A percentile compares a stretch with the other conserved stretches of the same genome.
phyloP scores from a whole-genome alignment of 2,113 vertebrate species.

The Protobothrops flavoviridis region DNA sequence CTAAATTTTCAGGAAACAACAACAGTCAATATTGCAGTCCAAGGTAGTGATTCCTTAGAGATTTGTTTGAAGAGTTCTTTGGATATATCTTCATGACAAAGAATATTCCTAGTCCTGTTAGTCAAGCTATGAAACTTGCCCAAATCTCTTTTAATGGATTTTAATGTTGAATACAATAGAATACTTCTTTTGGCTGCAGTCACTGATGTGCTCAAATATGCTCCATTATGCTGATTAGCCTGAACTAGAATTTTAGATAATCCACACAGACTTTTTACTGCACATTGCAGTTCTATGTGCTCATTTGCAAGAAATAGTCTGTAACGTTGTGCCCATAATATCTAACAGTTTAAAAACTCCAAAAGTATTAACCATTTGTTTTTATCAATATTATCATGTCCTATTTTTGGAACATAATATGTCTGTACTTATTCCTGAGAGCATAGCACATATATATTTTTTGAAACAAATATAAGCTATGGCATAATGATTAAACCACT shows the following conservation, averaged over 20 bases:
- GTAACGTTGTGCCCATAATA: background rate
- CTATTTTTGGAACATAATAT: background rate
- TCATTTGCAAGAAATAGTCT: background rate
- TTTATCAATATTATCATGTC: background rate
- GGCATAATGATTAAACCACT: constrained; percentile 32
- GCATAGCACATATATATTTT: constrained; percentile 30
- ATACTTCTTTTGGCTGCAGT: background rate
- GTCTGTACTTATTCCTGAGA: background rate
- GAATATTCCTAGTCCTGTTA: background rate
- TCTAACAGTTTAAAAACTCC: background rate
- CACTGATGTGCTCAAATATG: background rate
- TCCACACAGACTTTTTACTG: background rate
- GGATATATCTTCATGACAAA: background rate
- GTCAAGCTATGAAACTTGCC: background rate
- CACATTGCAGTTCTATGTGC: background rate
- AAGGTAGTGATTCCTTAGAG: background rate
- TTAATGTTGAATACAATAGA: background rate
- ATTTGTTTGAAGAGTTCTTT: background rate
- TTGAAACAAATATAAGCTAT: constrained; percentile 28
- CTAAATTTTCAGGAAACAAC: background rate
- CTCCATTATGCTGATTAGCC: background rate
- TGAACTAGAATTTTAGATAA: background rate
- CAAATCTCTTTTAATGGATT: background rate
- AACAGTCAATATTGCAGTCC: background rate
- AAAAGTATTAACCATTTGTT: background rate